These are phyloP conservation scores for Brachyhypopomus gauderio DNA, from an alignment of 2,113 vertebrate species.

Conservation along the genomic window DNA sequence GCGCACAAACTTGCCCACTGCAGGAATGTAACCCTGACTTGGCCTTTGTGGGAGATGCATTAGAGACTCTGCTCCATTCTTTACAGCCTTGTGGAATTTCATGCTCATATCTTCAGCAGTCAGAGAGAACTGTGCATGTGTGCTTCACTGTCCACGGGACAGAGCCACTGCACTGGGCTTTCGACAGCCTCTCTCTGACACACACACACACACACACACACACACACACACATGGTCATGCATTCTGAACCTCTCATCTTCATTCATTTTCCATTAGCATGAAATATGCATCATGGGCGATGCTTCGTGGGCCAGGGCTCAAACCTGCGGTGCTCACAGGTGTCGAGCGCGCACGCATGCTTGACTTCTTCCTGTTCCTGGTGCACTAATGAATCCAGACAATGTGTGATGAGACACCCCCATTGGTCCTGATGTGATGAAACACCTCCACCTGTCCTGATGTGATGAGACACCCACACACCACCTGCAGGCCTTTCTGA, in stretches of 20 bases:
- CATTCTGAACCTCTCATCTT: conserved; percentile 59
- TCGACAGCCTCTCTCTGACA: conserved; percentile 8
- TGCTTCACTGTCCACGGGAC: not conserved
- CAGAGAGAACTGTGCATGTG: not conserved
- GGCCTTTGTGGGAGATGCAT: conserved; percentile 46
- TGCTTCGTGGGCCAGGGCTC: conserved; percentile 47
- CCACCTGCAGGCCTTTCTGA: too few species aligned
- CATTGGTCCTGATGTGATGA: conserved; percentile 49
- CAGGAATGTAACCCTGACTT: conserved; percentile 48
- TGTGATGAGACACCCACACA: conserved; percentile 20
- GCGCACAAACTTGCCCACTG: not conserved
- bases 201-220: not conserved
- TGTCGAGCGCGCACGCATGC: conserved; percentile 56
- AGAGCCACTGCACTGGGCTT: not conserved
- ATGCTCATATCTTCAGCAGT: conserved; percentile 41
- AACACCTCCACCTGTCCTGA: not conserved
- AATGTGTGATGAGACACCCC: conserved; percentile 49
- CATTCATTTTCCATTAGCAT: conserved; percentile 67
- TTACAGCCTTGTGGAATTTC: conserved; percentile 44
- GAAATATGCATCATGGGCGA: conserved; percentile 64
- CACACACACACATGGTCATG: conserved; percentile 7
- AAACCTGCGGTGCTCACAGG: conserved; percentile 57
- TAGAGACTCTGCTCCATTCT: conserved; percentile 29
- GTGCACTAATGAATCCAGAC: conserved; percentile 50
- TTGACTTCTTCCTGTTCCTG: conserved; percentile 46